Evolutionary conservation across 2,113 vertebrate genomes (phyloP), one percentile per base, ranked within the genome.

Genomic region (Rhizomys pruinosus): DNA sequence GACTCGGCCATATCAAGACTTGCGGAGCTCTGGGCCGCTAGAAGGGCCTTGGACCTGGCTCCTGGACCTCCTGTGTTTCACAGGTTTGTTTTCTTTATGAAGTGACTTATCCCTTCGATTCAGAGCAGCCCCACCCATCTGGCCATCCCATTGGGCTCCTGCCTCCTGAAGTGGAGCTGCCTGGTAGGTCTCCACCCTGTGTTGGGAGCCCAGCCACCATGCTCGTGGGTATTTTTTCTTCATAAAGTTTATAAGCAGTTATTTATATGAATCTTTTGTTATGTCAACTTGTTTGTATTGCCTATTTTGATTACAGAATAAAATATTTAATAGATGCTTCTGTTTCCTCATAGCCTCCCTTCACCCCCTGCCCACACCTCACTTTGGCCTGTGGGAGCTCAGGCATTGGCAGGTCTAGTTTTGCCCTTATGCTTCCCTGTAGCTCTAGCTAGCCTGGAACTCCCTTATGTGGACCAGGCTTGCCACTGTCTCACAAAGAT

Each of bases 301-400:
- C 77, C 23, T 93, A 7, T 97, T 97, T 97, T 94, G 92, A 95
- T 44, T 96, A 72, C 85, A 94, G 93, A 98, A 98, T 97, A 98
- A 98, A 97, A 76, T 76, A 81, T 92, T 95, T 94, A 96, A 93
- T 90, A 91, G 59, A 94, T 59, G 34, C 39, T 37, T 93, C 20
- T 0, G 91, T 94, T 91, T 96, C 37, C 84, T 52, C 19, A 11
- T 86, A 69, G 69, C 78, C 22, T 95, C 93, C 80, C 25, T 27
- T 94, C 32, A 52, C 25, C 11, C 55, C 27, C 32, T 57, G 55
- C 52, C 74, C 27, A 55, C 57, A 63, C 90, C 2, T 95, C 16
- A 23, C 73, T 91, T 87, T 80, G 76, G 47, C 64, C 95, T 93
- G 4, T 55, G 73, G 32, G 64, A 90, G 47, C 47, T 89, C 55